phyloP scores from a whole-genome alignment of 2,797 vertebrate genomes.

The Pangasius krempfi region DNA sequence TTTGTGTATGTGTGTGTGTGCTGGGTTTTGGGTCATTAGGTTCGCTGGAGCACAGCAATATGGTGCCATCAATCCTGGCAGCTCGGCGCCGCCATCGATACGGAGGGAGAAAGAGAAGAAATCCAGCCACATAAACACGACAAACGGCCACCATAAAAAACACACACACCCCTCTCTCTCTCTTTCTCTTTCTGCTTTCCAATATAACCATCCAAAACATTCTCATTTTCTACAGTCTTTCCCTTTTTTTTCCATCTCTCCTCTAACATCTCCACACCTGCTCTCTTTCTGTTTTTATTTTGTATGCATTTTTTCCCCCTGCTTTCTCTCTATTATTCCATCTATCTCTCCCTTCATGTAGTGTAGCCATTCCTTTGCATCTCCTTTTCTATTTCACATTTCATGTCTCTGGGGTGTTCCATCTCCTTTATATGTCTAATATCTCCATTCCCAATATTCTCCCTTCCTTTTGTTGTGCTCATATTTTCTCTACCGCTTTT shows the following conservation, averaged over 20 bases:
- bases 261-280: conserved; percentile 6
- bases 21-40: conserved; percentile 83
- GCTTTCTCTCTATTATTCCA: neutral
- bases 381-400: neutral
- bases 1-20: conserved; percentile 50
- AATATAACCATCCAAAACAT: conserved; percentile 25
- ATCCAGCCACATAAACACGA: conserved; percentile 79
- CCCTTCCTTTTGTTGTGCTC: neutral
- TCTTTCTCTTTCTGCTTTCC: conserved; percentile 29
- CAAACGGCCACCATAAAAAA: conserved; percentile 82
- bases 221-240: neutral
- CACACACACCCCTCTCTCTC: conserved; percentile 31
- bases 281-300: neutral
- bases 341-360: neutral
- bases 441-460: conserved; percentile 1
- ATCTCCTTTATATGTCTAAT: neutral
- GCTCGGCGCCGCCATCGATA: conserved; percentile 72
- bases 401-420: neutral
- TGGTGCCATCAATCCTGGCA: conserved; percentile 82
- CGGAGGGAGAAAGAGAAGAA: conserved; percentile 64
- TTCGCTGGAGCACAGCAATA: conserved; percentile 81
- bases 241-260: neutral
- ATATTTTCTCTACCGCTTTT: neutral
- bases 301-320: neutral
- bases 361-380: neutral